phyloP scores from a whole-genome alignment of 2,113 vertebrate genomes.

The Nerophis lumbriciformis region DNA sequence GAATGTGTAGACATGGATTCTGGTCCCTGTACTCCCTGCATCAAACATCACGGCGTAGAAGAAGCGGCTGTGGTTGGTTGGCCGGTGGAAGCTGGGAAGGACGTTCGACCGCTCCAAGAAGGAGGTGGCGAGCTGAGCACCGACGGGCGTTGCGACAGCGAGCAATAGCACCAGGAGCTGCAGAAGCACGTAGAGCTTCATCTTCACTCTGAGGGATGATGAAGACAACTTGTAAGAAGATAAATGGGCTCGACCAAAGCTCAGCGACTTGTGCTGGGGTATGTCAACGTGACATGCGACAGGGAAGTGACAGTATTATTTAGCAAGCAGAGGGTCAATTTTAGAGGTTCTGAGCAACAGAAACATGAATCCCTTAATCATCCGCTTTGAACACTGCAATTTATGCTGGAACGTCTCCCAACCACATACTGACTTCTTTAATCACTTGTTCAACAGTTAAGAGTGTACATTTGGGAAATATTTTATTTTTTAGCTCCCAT shows the following conservation, averaged over 20 bases:
- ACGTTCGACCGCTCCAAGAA: conserved; percentile 53
- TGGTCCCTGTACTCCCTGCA: conserved; percentile 93
- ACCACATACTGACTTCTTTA: no score
- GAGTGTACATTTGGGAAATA: no score
- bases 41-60: conserved; percentile 97
- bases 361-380: not conserved
- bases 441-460: no score
- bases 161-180: conserved; percentile 43
- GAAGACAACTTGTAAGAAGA: not conserved
- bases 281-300: conserved; percentile 12
- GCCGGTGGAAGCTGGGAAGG: conserved; percentile 74
- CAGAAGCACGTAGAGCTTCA: conserved; percentile 25
- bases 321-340: not conserved
- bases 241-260: not conserved
- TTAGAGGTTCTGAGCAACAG: not conserved
- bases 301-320: conserved; percentile 3
- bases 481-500: no score
- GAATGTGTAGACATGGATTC: conserved; percentile 93
- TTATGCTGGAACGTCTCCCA: no score
- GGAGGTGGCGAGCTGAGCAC: conserved; percentile 13
- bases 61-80: conserved; percentile 75
- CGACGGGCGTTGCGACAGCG: not conserved
- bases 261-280: conserved; percentile 1
- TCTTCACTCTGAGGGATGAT: conserved; percentile 45
- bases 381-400: no score